These are phyloP conservation scores for Octodon degus DNA, from an alignment of 2,113 vertebrate genomes.

Conservation along the genomic window DNA sequence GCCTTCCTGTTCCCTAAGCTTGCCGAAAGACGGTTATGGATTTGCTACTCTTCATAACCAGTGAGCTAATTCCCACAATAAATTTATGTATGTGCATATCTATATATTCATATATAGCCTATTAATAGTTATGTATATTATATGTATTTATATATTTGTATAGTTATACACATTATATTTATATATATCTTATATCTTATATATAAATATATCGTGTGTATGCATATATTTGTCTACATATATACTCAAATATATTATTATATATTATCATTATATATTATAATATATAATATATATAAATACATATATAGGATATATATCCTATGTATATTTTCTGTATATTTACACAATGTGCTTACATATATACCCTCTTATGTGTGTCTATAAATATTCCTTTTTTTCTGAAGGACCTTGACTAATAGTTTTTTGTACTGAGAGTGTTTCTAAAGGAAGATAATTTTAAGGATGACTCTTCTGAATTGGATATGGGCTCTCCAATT, in stretches of 20 bases:
- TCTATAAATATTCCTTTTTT: background rate
- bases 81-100: background rate
- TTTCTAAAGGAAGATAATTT: background rate
- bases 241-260: too few species aligned
- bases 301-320: background rate
- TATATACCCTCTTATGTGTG: background rate
- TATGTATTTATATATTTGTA: background rate
- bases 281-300: too few species aligned
- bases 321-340: background rate
- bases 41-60: background rate
- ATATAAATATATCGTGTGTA: background rate
- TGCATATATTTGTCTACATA: background rate
- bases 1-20: too few species aligned
- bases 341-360: background rate
- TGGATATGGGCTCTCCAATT: background rate
- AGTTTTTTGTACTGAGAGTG: background rate
- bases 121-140: background rate
- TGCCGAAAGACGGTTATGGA: too few species aligned
- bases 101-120: background rate
- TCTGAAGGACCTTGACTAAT: background rate
- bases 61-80: background rate
- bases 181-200: too few species aligned
- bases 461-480: background rate
- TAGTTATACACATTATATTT: too few species aligned
- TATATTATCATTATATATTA: too few species aligned